Evolutionary conservation across 30 jellyfish, hydroid and myxozoan genomes (phyloP), one percentile per base, ranked within the genome.

Genomic region (Sanderia malayensis): DNA sequence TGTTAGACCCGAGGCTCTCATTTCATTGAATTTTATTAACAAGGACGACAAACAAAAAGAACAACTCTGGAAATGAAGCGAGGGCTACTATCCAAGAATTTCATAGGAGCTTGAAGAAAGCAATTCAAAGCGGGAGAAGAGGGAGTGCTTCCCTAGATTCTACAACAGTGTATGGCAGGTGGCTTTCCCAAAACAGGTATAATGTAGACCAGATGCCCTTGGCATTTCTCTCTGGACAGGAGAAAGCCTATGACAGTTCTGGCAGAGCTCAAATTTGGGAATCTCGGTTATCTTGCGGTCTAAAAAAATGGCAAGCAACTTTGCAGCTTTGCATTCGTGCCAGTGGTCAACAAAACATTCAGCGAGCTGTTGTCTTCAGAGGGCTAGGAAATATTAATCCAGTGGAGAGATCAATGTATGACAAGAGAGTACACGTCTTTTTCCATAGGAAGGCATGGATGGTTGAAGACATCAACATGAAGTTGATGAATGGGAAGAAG

Each of bases 51-150:
- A 41, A 41, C 55, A 41, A 41, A 41, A 41, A 41, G 55, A 41
- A 41, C 15, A 15, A 41, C 55, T 41, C 55, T 8, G 55, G 15
- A 41, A 41, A 41, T 41, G 55, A 41, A 41, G 55, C 8, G 55
- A 41, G 55, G 55, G 55, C 15, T 41, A 41, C 55, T 41, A 41
- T 41, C 55, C 55, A 41, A 41, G 55, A 41, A 41, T 41, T 41
- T 41, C 55, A 41, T 15, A 41, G 55, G 15, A 41, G 15, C 55
- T 41, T 41, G 15, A 41, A 41, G 55, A 41, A 41, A 41, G 55
- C 55, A 41, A 15, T 41, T 41, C 55, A 41, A 15, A 41, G 55
- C 55, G 15, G 15, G 8, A 41, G 55, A 41, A 41, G 15, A 41
- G 11, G 55, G 55, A 41, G 15, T 41, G 55, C 55, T 6, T 41